A percentile compares a stretch with the other conserved stretches of the same genome.
Conservation (phyloP, 2,888 invertebrate genomes). For the Hirudinaria manillensis region DNA sequence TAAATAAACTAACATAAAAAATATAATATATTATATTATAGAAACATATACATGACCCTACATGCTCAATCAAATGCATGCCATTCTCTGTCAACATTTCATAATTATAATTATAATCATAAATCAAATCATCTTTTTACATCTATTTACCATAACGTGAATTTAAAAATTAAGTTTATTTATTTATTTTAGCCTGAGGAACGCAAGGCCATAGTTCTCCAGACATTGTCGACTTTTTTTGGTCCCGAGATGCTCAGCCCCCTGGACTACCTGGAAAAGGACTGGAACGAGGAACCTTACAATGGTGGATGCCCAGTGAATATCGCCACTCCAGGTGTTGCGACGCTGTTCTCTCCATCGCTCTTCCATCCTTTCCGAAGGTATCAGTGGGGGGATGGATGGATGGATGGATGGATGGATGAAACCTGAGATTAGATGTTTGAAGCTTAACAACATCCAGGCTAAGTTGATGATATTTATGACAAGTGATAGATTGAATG, state of each 20-base stretch:
- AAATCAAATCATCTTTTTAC: no score
- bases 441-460: neutral
- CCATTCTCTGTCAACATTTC: no score
- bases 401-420: no score
- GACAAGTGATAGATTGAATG: neutral
- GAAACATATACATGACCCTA: no score
- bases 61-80: no score
- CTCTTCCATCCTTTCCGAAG: slow-evolving; percentile 46
- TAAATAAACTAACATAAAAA: no score
- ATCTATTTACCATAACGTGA: no score
- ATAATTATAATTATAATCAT: no score
- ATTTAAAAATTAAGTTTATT: neutral
- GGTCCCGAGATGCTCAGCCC: slow-evolving; percentile 46
- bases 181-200: slow-evolving; percentile 25
- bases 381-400: slow-evolving; percentile 38
- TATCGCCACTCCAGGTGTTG: slow-evolving; percentile 47
- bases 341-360: slow-evolving; percentile 45
- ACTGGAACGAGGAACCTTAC: slow-evolving; percentile 51
- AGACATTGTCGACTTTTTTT: slow-evolving; percentile 49
- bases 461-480: neutral
- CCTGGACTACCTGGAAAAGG: slow-evolving; percentile 51
- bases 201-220: slow-evolving; percentile 51
- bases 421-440: no score
- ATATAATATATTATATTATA: no score
- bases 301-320: slow-evolving; percentile 51